phyloP scores from a whole-genome alignment of 1,140 invertebrate species.

The Aradophagus sp. region DNA sequence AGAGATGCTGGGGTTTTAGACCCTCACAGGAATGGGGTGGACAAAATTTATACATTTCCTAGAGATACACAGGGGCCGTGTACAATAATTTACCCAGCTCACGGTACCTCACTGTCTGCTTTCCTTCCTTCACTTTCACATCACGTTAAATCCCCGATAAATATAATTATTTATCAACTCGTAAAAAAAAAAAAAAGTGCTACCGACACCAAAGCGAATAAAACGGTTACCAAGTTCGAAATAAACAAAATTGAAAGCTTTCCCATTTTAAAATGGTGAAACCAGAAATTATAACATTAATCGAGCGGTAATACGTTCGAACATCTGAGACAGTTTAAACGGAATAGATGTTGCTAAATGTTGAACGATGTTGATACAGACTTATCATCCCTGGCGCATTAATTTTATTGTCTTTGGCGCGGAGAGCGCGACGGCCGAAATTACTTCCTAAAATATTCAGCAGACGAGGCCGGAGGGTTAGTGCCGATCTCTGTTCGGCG shows the following conservation, averaged over 20 bases:
- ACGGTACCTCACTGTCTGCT: constrained; percentile 12
- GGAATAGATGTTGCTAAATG: constrained; percentile 36
- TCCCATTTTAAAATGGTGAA: not conserved
- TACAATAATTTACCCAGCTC: constrained; percentile 18
- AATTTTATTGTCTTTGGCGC: constrained; percentile 57
- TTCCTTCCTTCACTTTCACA: constrained; percentile 2
- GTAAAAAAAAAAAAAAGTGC: not conserved
- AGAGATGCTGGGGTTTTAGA: constrained; percentile 13
- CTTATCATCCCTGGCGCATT: constrained; percentile 46
- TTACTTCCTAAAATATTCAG: constrained; percentile 60
- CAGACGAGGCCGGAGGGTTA: constrained; percentile 57
- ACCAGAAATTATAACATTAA: constrained; percentile 14
- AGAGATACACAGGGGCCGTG: constrained; percentile 23
- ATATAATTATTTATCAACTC: constrained; percentile 7
- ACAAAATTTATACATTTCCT: constrained; percentile 41
- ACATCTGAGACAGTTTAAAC: constrained; percentile 26
- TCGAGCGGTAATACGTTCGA: not conserved
- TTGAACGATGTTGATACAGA: constrained; percentile 52
- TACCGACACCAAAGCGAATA: not conserved
- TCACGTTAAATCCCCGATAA: constrained; percentile 9
- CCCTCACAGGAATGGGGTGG: constrained; percentile 29
- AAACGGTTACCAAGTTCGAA: not conserved
- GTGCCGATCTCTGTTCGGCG: constrained; percentile 54
- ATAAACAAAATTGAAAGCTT: too few relatives aligned
- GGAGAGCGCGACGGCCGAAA: constrained; percentile 50